Evolutionary conservation across 2,888 invertebrate genomes (phyloP).

Genomic region (Teleiodes luculella): DNA sequence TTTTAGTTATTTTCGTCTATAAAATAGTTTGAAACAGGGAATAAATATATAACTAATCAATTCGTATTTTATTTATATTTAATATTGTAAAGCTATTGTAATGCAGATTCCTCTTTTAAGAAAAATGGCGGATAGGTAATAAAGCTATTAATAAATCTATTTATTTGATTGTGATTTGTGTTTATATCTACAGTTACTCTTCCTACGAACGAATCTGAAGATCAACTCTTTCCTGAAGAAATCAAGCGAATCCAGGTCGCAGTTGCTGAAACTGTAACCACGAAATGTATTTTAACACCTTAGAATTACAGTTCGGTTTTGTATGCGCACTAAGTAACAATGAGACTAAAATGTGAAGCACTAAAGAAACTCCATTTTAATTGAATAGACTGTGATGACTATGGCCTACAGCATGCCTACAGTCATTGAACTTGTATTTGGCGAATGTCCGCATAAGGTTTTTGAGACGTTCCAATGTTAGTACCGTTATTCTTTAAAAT

Average conservation of each 20-base stretch:
- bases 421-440: constrained; percentile 25
- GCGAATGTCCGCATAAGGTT: background rate
- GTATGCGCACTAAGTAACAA: background rate
- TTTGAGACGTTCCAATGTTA: background rate
- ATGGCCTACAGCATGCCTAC: constrained; percentile 5
- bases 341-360: background rate
- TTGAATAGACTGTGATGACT: constrained; percentile 10
- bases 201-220: constrained; percentile 33
- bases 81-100: too few species aligned
- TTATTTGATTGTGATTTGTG: too few species aligned
- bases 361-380: background rate
- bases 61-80: too few species aligned
- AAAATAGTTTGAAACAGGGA: too few species aligned
- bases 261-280: constrained; percentile 13
- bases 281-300: background rate
- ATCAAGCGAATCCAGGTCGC: constrained; percentile 59
- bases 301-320: background rate
- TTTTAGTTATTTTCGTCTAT: too few species aligned
- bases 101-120: too few species aligned
- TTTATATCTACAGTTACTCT: background rate
- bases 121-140: too few species aligned
- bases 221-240: constrained; percentile 53
- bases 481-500: background rate
- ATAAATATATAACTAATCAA: too few species aligned
- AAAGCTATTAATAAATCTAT: too few species aligned